Base-by-base conservation (phyloP, 2,113 vertebrate species). In the Heterochromis multidens region DNA sequence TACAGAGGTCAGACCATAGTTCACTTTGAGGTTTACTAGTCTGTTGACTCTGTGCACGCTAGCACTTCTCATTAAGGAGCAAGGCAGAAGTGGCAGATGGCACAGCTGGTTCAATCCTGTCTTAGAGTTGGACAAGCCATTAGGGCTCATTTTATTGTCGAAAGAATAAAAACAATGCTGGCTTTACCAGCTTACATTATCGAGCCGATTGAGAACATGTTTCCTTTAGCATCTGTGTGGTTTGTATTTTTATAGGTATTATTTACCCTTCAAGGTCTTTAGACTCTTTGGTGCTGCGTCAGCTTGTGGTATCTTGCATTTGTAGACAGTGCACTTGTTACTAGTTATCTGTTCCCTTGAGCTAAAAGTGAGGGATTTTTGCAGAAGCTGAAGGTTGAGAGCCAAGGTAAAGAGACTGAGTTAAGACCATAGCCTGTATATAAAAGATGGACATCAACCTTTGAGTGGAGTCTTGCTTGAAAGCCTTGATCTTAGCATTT, bases 11-110 rank as follows among this genome's bases (percentile, higher is more conserved):
- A 84, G 80, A 87, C 37, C 59, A n/a, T n/a, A 83, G 92, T 90
- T 93, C 91, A 90, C 77, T 72, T 29, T 79, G 83, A 90, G 93
- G 91, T 93, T 91, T 94, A 91, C 85, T 87, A 57, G 67, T 79
- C 86, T 90, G 87, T 88, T 77, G 89, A 86, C 85, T 90, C 82
- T 85, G 81, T 9, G 21, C 79, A 77, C 7, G 25, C 83, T 81
- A 81, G 82, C 88, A 60, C 85, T 87, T 90, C 88, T 92, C 86
- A 91, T 88, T 89, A 88, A 82, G 79, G 56, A 62, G 79, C 6
- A 63, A 86, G 80, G 60, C 72, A 2, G 82, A 46, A 74, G 52
- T n/a, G 46, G 88, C 82, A 70, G 88, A 84, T 74, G 11, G 56
- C 79, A 83, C 90, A 90, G 88, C 87, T 89, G 92, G 79, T 31